These are phyloP conservation scores for Lasioglossum albipes DNA, from an alignment of 1,140 invertebrate genomes.

Conservation along the genomic window DNA sequence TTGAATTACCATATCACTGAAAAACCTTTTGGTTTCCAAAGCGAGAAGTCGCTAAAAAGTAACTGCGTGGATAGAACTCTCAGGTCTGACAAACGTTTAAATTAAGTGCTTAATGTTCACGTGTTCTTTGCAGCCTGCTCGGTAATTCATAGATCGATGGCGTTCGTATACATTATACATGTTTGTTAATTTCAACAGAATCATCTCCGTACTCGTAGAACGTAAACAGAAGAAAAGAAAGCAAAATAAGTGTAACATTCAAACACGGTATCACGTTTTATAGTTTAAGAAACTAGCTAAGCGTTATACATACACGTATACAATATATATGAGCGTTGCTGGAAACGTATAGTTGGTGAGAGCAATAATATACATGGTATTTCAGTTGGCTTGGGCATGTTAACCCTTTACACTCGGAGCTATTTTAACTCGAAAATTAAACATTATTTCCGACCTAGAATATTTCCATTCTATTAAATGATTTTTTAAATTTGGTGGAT, in stretches of 20 bases:
- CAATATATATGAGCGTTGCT: neutral
- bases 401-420: too few relatives aligned
- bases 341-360: neutral
- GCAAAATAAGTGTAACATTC: neutral
- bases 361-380: neutral
- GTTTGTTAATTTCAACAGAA: too few relatives aligned
- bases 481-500: too few relatives aligned
- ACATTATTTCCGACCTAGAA: too few relatives aligned
- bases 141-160: constrained; percentile 55
- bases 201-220: too few relatives aligned
- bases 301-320: neutral
- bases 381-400: neutral
- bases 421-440: too few relatives aligned
- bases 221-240: neutral
- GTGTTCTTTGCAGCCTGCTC: constrained; percentile 67
- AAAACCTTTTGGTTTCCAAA: constrained; percentile 62
- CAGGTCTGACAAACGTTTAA: constrained; percentile 69
- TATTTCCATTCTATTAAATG: too few relatives aligned
- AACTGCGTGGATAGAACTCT: constrained; percentile 71
- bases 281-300: neutral
- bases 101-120: constrained; percentile 70
- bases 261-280: neutral
- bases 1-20: constrained; percentile 53
- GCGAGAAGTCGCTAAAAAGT: constrained; percentile 66
- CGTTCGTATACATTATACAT: too few relatives aligned